Base-by-base conservation (phyloP, 2,113 vertebrate genomes). In the Zosterops borbonicus region DNA sequence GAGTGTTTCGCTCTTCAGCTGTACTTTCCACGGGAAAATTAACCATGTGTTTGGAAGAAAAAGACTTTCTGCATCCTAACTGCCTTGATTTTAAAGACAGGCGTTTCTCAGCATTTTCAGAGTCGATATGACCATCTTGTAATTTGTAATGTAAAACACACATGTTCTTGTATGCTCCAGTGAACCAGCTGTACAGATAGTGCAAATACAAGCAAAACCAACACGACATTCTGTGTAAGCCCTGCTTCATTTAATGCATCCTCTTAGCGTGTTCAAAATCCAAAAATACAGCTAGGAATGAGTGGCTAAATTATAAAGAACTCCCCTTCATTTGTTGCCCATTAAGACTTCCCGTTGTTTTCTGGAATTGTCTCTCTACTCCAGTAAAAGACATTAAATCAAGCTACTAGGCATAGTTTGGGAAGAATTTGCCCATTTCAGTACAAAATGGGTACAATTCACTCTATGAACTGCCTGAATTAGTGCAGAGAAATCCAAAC, bases 131-230 rank as follows among this genome's bases (percentile, higher is more conserved):
- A 17, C 41, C n/a, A 42, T 44, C 46, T 14, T 25, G 5, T 17
- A 29, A 6, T 21, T 78, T 74, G 41, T 58, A 6, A 42, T n/a
- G 56, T 27, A 50, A 92, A 92, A 31, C 23, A 80, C 0, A 0
- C 5, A 0, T 52, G 31, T 75, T 68, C 33, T 27, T 27, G 22
- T 27, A 15, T 2, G 1, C 39, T 22, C 29, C 39, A 17, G 5
- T 4, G 7, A 82, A 42, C 25, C 44, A 28, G 46, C 79, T 33
- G 41, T 50, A 49, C 3, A 27, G 41, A 14, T 8, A 19, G 14
- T 7, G 29, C 53, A 70, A 73, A 90, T 9, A 4, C 5, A 50
- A 50, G 65, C 41, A 35, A 63, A 63, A 56, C 31, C 49, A 44
- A 50, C 42, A 33, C 37, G 37, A 50, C 27, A 5, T 63, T 75